phyloP scores from a whole-genome alignment of 2,797 vertebrate genomes.

The Coregonus sp. region DNA sequence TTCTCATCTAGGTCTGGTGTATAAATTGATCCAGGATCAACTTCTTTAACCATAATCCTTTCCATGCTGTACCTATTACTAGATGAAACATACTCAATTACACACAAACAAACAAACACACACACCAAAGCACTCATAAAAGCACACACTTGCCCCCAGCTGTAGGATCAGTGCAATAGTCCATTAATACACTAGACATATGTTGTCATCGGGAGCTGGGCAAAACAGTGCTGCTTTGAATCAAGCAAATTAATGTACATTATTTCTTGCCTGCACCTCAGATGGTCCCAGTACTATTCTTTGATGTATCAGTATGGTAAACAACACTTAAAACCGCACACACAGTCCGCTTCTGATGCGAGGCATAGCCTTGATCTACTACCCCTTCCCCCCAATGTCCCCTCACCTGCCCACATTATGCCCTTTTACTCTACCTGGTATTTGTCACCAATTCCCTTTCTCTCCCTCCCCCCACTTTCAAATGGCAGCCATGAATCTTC shows the following conservation, averaged over 20 bases:
- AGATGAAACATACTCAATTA: background rate
- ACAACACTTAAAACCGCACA: too few species aligned
- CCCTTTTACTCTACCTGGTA: constrained; percentile 60
- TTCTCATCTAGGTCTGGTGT: too few species aligned
- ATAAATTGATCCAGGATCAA: background rate
- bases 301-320: too few species aligned
- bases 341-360: constrained; percentile 26
- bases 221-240: too few species aligned
- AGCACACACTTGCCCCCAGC: background rate
- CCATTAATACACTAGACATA: too few species aligned
- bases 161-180: too few species aligned
- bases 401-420: constrained; percentile 28
- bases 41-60: background rate
- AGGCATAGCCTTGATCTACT: constrained; percentile 27
- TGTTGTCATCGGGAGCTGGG: too few species aligned
- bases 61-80: background rate
- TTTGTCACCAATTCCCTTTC: constrained; percentile 60
- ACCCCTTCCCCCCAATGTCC: constrained; percentile 29
- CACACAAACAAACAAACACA: background rate
- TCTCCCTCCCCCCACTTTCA: constrained; percentile 53
- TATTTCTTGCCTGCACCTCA: too few species aligned
- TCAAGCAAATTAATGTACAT: too few species aligned
- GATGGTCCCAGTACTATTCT: too few species aligned
- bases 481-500: constrained; percentile 82
- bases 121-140: background rate